Evolutionary conservation across 1,140 invertebrate genomes (phyloP), one percentile per base, ranked within the genome.

Genomic region (Vanessa atalanta): DNA sequence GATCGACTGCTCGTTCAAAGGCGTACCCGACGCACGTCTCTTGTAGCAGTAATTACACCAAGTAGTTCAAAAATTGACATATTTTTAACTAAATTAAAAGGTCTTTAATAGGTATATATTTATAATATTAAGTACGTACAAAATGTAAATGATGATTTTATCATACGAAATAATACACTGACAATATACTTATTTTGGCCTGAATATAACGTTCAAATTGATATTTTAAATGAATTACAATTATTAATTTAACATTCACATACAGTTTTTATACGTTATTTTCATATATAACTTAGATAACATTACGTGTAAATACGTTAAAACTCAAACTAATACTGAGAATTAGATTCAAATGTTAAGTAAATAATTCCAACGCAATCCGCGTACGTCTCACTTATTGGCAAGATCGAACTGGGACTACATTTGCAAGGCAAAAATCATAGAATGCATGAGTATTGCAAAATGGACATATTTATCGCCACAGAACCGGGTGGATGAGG

Each of bases 401-500:
- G 53, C 51, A 75, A 60, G 15, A 61, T 53, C 70, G 67, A 11
- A 50, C 60, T 47, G 60, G 69, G 48, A 75, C 70, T 57, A 48
- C 20, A 75, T 75, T 72, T 75, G 65, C 79, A 79, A 79, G 66
- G 71, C 74, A 80, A 76, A 77, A 82, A 80, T 79, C 77, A 72
- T 75, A 78, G 71, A 74, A 78, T 77, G 74, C 76, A 72, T 75
- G 79, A 78, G 73, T 73, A 75, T 78, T 77, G 71, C 78, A 78
- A 76, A 78, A 70, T 64, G 70, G 79, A 74, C 74, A 77, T 82
- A 77, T 82, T 76, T 79, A 80, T 78, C 53, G 64, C 67, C 65
- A 51, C 71, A 65, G 53, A 65, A 70, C 72, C 72, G 74, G 76
- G 76, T 73, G 75, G 74, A 79, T 81, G 83, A 85, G 83, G 83